Conservation (phyloP, 2,797 vertebrate genomes). For the Bradypus variegatus region DNA sequence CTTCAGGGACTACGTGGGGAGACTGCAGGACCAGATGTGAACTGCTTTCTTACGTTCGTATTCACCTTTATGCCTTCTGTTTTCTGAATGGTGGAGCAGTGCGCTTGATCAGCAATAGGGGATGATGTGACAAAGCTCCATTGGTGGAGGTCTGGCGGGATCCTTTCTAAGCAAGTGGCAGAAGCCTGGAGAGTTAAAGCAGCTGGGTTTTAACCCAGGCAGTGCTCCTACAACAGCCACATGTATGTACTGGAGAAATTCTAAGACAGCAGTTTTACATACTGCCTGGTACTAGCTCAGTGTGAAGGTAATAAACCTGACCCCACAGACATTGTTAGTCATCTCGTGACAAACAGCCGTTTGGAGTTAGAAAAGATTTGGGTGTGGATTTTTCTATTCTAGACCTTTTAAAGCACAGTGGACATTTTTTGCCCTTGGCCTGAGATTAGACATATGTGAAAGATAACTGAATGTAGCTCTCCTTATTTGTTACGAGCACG, state of each 20-base stretch:
- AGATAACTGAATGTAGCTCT: constrained; percentile 66
- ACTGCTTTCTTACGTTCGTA: constrained; percentile 77
- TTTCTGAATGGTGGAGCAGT: constrained; percentile 72
- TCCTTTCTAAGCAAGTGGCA: constrained; percentile 44
- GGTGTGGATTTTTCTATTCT: constrained; percentile 66
- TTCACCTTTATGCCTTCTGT: constrained; percentile 87
- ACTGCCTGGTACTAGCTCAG: constrained; percentile 61
- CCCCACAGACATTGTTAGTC: constrained; percentile 65
- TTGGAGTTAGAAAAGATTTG: constrained; percentile 57
- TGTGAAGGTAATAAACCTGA: constrained; percentile 38
- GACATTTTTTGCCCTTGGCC: constrained; percentile 69
- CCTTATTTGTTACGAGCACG: constrained; percentile 65
- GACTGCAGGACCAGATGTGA: constrained; percentile 98
- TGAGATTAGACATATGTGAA: constrained; percentile 50
- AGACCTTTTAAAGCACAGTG: constrained; percentile 80
- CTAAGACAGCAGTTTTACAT: constrained; percentile 31
- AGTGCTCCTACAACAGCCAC: constrained; percentile 56
- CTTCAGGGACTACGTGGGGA: constrained; percentile 96
- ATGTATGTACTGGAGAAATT: constrained; percentile 55
- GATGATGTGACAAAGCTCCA: constrained; percentile 42
- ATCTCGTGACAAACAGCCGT: constrained; percentile 48
- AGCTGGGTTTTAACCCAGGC: constrained; percentile 58
- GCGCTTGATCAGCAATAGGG: constrained; percentile 74
- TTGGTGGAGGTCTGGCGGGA: constrained; percentile 51
- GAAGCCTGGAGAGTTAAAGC: constrained; percentile 56